Evolutionary conservation across 2,113 vertebrate genomes (phyloP).

Genomic region (Urocynchramus pylzowi): DNA sequence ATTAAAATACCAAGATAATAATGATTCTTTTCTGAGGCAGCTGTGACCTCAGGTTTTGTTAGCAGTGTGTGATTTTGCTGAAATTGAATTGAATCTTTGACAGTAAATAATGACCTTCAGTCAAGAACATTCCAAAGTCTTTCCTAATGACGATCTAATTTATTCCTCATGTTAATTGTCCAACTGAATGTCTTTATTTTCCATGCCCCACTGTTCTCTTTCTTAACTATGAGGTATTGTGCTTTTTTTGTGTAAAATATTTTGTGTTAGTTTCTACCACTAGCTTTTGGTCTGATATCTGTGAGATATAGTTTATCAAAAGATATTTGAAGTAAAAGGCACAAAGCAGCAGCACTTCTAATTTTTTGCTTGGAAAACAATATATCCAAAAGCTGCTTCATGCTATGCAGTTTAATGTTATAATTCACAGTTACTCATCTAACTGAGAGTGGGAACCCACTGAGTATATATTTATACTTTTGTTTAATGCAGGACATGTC

Average conservation of each 20-base stretch:
- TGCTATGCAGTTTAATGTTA: not conserved
- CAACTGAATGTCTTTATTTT: not conserved
- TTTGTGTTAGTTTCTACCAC: not conserved
- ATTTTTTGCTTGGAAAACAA: not conserved
- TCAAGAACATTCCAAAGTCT: not conserved
- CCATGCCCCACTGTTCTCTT: not conserved
- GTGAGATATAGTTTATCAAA: not conserved
- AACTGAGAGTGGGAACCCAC: not conserved
- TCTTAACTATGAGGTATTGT: not conserved
- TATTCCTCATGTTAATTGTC: not conserved
- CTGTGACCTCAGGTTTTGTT: not conserved
- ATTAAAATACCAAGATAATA: conserved; percentile 10
- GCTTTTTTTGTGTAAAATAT: not conserved
- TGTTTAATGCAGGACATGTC: not conserved
- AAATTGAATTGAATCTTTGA: conserved; percentile 9
- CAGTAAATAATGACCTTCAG: conserved; percentile 34
- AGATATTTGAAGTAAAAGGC: not conserved
- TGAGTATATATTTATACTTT: not conserved
- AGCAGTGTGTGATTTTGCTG: not conserved
- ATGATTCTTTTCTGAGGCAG: not conserved
- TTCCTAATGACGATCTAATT: not conserved
- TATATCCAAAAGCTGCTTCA: not conserved
- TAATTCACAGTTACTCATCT: not conserved
- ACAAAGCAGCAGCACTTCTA: not conserved
- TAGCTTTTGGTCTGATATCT: not conserved